phyloP scores from a whole-genome alignment of 2,888 invertebrate species.

The Boloria euphrosyne region DNA sequence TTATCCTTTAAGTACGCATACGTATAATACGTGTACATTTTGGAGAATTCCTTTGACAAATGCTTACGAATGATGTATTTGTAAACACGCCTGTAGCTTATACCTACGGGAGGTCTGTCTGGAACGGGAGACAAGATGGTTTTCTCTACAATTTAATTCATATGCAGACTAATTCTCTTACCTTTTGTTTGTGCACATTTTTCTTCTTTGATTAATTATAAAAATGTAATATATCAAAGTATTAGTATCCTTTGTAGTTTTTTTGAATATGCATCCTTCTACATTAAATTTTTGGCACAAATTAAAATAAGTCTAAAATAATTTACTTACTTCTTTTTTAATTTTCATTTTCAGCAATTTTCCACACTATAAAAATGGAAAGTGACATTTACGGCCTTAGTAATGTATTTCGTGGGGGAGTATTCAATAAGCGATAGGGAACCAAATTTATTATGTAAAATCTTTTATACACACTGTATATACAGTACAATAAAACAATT shows the following conservation, averaged over 20 bases:
- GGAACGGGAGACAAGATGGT: background rate
- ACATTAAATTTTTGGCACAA: no score
- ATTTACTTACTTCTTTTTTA: conserved; percentile 14
- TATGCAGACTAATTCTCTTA: no score
- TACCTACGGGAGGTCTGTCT: background rate
- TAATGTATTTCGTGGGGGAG: conserved; percentile 68
- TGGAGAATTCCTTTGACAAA: conserved; percentile 6
- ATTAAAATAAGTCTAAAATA: background rate
- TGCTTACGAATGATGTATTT: conserved; percentile 12
- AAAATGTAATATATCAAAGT: no score
- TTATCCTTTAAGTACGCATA: conserved; percentile 9
- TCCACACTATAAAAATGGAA: conserved; percentile 53
- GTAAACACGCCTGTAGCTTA: background rate
- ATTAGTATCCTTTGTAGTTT: no score
- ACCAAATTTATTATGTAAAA: conserved; percentile 31
- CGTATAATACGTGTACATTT: background rate
- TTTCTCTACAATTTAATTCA: background rate
- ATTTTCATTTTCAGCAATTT: conserved; percentile 38
- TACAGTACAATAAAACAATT: no score
- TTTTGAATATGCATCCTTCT: background rate
- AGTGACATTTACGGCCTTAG: conserved; percentile 39
- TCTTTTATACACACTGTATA: no score
- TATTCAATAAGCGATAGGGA: conserved; percentile 70
- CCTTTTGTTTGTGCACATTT: background rate
- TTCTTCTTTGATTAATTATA: no score